Evolutionary conservation across 2,113 vertebrate genomes (phyloP).

Genomic region (Callithrix jacchus): DNA sequence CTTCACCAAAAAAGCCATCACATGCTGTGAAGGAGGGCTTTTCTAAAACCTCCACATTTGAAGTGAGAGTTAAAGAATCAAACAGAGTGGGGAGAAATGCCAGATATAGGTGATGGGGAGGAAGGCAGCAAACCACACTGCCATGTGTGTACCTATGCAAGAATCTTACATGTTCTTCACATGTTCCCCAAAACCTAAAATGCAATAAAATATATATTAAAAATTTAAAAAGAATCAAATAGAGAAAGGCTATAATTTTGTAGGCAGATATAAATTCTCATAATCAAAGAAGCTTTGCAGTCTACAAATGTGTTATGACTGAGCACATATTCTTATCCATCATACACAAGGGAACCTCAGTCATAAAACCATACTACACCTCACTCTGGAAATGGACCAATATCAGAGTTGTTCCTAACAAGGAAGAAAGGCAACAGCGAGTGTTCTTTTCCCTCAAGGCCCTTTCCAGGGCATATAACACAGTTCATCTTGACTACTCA

Average conservation of each 20-base stretch:
- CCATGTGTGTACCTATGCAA: too few relatives aligned
- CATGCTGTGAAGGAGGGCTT: background rate
- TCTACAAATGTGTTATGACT: background rate
- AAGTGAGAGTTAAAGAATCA: background rate
- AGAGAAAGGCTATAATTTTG: background rate
- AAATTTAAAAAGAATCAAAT: background rate
- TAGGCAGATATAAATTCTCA: background rate
- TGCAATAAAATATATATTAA: too few relatives aligned
- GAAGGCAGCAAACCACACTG: too few relatives aligned
- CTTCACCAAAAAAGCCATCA: background rate
- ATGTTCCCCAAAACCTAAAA: too few relatives aligned
- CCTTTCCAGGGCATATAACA: background rate
- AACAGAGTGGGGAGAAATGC: background rate
- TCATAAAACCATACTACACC: background rate
- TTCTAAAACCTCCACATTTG: background rate
- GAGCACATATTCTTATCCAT: background rate
- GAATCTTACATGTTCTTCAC: too few relatives aligned
- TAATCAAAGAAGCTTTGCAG: background rate
- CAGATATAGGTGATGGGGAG: too few relatives aligned
- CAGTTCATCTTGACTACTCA: accelerated
- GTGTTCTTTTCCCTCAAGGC: accelerated
- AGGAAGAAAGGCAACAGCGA: background rate
- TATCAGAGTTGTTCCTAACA: background rate
- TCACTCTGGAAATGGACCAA: background rate
- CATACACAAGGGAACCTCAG: background rate